Evolutionary conservation across 2,113 vertebrate species (phyloP).

Genomic region (Dipodomys ordii): DNA sequence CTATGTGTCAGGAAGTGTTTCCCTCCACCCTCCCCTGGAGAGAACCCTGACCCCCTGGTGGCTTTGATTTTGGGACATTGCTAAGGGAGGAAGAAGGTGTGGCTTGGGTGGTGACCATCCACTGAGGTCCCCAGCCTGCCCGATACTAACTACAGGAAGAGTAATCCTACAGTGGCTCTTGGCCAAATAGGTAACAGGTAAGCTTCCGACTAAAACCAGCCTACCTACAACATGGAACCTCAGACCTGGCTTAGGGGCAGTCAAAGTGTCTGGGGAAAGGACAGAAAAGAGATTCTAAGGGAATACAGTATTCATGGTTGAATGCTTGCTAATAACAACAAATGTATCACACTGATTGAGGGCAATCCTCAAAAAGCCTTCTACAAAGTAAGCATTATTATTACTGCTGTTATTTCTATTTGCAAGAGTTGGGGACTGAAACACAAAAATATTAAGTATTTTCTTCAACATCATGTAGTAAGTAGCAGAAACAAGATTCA

Average conservation of each 20-base stretch:
- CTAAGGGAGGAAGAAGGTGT: constrained; percentile 29
- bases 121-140: neutral
- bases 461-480: constrained; percentile 9
- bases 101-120: neutral
- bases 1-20: constrained; percentile 72
- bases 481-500: constrained; percentile 1
- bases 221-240: neutral
- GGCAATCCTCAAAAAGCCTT: neutral
- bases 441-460: constrained; percentile 23
- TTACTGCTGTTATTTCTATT: constrained; percentile 18
- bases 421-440: constrained; percentile 35
- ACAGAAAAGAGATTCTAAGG: neutral
- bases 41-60: constrained; percentile 59
- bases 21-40: constrained; percentile 62
- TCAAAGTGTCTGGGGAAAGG: neutral
- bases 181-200: constrained; percentile 74
- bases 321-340: neutral
- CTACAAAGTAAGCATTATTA: neutral
- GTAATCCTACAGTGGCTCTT: constrained; percentile 42
- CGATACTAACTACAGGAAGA: constrained; percentile 14
- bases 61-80: constrained; percentile 48
- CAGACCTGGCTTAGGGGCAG: neutral
- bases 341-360: neutral
- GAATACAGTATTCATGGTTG: neutral
- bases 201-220: constrained; percentile 48